Conservation (phyloP, 2,888 invertebrate species). For the Philopedon plagiatum region DNA sequence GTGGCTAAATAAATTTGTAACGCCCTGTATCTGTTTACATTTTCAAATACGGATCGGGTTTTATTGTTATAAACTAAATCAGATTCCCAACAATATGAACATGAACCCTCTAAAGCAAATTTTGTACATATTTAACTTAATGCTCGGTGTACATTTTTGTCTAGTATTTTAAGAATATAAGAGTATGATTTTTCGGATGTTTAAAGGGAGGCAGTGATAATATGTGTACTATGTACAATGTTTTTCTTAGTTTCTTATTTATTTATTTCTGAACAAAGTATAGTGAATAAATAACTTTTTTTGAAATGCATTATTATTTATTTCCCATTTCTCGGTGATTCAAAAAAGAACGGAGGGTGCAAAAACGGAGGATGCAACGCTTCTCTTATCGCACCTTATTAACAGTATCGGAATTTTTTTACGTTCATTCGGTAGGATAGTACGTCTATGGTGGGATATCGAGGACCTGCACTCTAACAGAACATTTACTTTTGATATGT, state of each 20-base stretch:
- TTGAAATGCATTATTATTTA: neutral
- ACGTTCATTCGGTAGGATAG: too few species aligned
- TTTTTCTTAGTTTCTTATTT: slow-evolving; percentile 18
- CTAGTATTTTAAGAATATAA: slow-evolving; percentile 11
- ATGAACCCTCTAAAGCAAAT: neutral
- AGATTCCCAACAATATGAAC: slow-evolving; percentile 3
- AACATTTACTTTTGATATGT: too few species aligned
- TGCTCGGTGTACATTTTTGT: slow-evolving; percentile 13
- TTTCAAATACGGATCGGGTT: too few species aligned
- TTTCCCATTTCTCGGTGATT: too few species aligned
- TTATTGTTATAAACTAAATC: neutral
- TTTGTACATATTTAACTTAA: slow-evolving; percentile 26
- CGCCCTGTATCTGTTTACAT: too few species aligned
- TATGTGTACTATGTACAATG: neutral
- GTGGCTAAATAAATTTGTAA: too few species aligned
- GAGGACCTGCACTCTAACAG: too few species aligned
- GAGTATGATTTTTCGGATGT: neutral
- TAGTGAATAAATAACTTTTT: slow-evolving; percentile 21
- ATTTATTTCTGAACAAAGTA: slow-evolving; percentile 20
- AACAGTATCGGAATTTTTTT: too few species aligned
- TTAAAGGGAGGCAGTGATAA: slow-evolving; percentile 1
- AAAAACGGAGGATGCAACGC: too few species aligned
- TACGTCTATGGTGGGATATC: too few species aligned
- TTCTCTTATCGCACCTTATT: too few species aligned
- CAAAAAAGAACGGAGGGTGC: too few species aligned